Base-by-base conservation (phyloP, 1,140 invertebrate species). In the Trypoxylus dichotomus region DNA sequence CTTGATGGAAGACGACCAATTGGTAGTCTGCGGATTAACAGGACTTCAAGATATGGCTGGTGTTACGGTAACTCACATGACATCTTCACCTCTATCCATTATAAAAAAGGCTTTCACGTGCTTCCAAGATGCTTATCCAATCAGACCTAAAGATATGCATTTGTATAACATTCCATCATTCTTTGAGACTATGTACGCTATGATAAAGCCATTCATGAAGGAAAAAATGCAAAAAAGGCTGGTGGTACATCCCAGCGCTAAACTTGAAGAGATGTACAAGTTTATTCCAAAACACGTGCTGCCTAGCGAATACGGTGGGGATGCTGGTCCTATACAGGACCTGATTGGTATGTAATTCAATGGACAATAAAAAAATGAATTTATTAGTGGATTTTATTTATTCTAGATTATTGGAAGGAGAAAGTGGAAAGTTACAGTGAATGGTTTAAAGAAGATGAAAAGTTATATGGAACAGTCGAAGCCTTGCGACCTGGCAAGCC, bases 241-340 rank as follows among this genome's bases (percentile, higher is more conserved):
- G 32, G 32, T 37, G 32, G 41, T 19, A 6, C 27, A 77, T 27
- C 13, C 6, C 15, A 58, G 15, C 21, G 21, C 15, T 58, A 58
- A 21, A 58, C 7, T 77, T 25, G 76, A 79, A 5, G 76, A 79
- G 19, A 60, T 79, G 47, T 80, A 88, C 77, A 82, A 88, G 73
- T 75, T 82, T 76, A 84, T 91, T 68, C 88, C 90, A 0, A 86
- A 86, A 79, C 81, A 86, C 75, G 85, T 89, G 76, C 77, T 91
- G 10, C 90, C 90, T 0, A 80, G 83, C 27, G 89, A 91, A 77
- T 90, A 89, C 73, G 90, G 90, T 0, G 90, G 90, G 0, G 85
- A 88, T 63, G 78, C 75, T 60, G 75, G 75, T 19, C 75, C 75
- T 2, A 37, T 76, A 15, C 47, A 76, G 21, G 54, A 76, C 19